Conservation (phyloP, 1,140 invertebrate species). For the Lethocerus indicus region DNA sequence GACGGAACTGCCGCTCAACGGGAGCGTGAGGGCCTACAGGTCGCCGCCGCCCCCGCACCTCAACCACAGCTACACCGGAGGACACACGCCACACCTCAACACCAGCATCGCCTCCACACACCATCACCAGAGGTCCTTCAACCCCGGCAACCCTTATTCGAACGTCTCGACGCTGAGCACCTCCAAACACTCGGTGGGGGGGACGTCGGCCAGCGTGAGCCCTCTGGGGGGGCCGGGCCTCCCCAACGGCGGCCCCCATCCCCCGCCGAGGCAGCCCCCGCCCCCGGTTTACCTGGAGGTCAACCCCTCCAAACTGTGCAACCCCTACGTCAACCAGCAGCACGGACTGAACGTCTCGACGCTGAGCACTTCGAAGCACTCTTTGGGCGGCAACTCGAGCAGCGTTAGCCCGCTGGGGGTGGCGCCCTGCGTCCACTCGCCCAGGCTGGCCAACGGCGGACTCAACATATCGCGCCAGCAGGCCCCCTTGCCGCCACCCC, state of each 20-base stretch:
- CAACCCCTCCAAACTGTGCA: background rate
- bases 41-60: background rate
- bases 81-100: background rate
- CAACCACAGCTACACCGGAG: conserved; percentile 1
- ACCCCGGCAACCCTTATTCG: conserved; percentile 6
- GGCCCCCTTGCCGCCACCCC: conserved; percentile 20
- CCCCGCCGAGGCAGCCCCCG: conserved; percentile 15
- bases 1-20: background rate
- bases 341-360: conserved; percentile 51
- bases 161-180: conserved; percentile 47
- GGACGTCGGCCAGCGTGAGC: conserved; percentile 33
- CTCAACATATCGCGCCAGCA: conserved; percentile 19
- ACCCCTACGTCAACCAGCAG: conserved; percentile 22
- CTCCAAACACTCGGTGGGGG: conserved; percentile 57
- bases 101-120: background rate
- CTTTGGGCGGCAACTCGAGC: conserved; percentile 40
- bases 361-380: conserved; percentile 47
- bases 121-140: conserved; percentile 8
- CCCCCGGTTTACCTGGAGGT: conserved; percentile 2
- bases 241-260: conserved; percentile 2
- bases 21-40: background rate
- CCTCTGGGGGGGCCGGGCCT: conserved; percentile 25
- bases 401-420: conserved; percentile 29
- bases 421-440: background rate
- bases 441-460: conserved; percentile 22